Conservation (phyloP, 2,797 vertebrate species). For the Syngnathus rostellatus region DNA sequence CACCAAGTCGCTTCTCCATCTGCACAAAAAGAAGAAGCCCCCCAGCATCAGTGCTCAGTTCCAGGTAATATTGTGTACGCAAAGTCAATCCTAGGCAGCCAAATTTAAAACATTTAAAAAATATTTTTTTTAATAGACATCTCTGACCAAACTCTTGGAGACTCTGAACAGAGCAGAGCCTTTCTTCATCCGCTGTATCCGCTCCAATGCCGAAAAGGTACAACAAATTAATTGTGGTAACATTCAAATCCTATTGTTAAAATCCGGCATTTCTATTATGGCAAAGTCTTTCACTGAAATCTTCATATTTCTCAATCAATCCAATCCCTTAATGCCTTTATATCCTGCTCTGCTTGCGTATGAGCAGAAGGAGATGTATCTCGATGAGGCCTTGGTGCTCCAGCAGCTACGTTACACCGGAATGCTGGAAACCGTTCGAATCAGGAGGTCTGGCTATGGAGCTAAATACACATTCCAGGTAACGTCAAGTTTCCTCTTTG, state of each 20-base stretch:
- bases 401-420: slow-evolving; percentile 96
- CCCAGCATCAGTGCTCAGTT: slow-evolving; percentile 98
- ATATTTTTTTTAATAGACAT: slow-evolving; percentile 66
- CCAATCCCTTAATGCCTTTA: not conserved
- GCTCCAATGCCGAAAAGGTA: slow-evolving; percentile 96
- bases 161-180: slow-evolving; percentile 90
- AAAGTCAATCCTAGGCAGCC: not conserved
- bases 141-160: slow-evolving; percentile 90
- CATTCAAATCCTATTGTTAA: not conserved
- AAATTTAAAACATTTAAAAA: too few species aligned
- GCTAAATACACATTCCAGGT: slow-evolving; percentile 98
- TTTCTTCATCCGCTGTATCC: slow-evolving; percentile 96
- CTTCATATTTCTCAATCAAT: not conserved
- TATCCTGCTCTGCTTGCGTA: slow-evolving; percentile 7
- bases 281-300: not conserved
- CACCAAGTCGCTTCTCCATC: slow-evolving; percentile 88
- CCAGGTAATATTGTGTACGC: slow-evolving; percentile 70
- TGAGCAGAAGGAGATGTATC: slow-evolving; percentile 85
- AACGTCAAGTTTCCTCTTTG: slow-evolving; percentile 6
- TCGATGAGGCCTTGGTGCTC: slow-evolving; percentile 86
- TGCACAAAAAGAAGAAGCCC: slow-evolving; percentile 97
- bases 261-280: not conserved
- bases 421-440: slow-evolving; percentile 96
- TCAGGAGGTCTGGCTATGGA: slow-evolving; percentile 92
- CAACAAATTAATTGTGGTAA: not conserved